Base-by-base conservation (phyloP, 2,888 invertebrate species). In the Drosophila ochracea region DNA sequence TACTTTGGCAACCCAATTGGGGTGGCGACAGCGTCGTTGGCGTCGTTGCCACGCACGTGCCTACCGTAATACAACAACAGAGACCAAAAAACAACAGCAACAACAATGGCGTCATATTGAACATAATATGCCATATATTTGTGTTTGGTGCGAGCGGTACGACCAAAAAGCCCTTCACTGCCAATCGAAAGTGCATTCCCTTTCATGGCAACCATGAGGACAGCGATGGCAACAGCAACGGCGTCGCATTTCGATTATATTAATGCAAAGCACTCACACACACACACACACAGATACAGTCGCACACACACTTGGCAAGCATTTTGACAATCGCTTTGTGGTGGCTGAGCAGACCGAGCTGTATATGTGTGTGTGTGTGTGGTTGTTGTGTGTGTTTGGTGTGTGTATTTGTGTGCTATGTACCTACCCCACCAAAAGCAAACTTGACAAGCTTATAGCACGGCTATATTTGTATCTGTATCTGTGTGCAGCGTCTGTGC, bases 371-470 rank as follows among this genome's bases (percentile, higher is more conserved):
- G 52, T 57, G 37, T 70, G 52, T 30, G 30, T 30, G 30, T 30
- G 30, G 0, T 30, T 30, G 6, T 5, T 30, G 30, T 30, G 30
- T 30, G 39, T 59, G 73, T 68, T 68, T 60, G 61, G 78, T 68
- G 58, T 65, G 68, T 55, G 62, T 66, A 10, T 43, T 43, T 43
- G 68, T 76, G 69, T 58, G 35, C 62, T 53, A 67, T 69, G 78
- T 92, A 83, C 92, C 92, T 92, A 92, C 92, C 92, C 93, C 92
- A 92, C 93, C 92, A 91, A 90, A 92, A 84, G 79, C 78, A 89
- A 91, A 91, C 87, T 87, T 87, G 87, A 90, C 87, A 75, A 87
- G 87, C 90, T 87, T 90, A 80, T 60, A 66, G 68, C 65, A 61
- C 68, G 49, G 33, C 66, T 47, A 33, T 61, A 53, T 58, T 33